phyloP scores from a whole-genome alignment of 2,888 invertebrate species.

The Andrena hattorfiana region DNA sequence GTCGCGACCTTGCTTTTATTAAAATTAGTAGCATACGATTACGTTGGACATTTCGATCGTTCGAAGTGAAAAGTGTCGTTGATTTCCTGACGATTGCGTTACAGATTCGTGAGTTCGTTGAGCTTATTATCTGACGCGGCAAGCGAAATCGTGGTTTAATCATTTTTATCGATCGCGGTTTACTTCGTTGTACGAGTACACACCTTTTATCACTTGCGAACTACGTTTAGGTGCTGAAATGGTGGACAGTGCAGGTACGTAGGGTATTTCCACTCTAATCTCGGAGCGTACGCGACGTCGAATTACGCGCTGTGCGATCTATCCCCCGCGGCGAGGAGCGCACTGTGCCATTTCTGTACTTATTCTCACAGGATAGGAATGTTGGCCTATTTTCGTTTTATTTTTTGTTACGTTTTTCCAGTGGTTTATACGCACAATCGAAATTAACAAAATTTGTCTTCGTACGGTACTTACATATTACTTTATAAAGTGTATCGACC shows the following conservation, averaged over 20 bases:
- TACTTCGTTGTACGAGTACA: slow-evolving; percentile 3
- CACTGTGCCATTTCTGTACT: slow-evolving; percentile 69
- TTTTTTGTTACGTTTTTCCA: slow-evolving; percentile 69
- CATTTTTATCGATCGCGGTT: not conserved
- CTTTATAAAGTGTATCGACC: slow-evolving; percentile 79
- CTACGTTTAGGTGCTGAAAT: slow-evolving; percentile 72
- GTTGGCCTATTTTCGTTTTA: slow-evolving; percentile 76
- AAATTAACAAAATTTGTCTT: slow-evolving; percentile 74
- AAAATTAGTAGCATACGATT: slow-evolving; percentile 16
- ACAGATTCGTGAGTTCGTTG: not conserved
- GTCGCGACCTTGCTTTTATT: slow-evolving; percentile 49
- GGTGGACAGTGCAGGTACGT: slow-evolving; percentile 48
- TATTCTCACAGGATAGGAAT: slow-evolving; percentile 62
- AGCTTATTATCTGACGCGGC: not conserved
- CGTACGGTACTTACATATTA: slow-evolving; percentile 71
- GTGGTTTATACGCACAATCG: slow-evolving; percentile 63
- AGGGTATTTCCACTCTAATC: slow-evolving; percentile 22
- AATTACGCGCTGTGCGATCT: slow-evolving; percentile 41
- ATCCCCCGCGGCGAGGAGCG: slow-evolving; percentile 5
- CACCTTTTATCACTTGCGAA: slow-evolving; percentile 76
- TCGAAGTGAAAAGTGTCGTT: not conserved
- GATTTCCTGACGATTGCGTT: not conserved
- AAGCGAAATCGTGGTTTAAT: not conserved
- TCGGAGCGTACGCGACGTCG: slow-evolving; percentile 32
- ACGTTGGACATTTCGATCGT: slow-evolving; percentile 4